These are phyloP conservation scores for Ascaphus truei DNA, from an alignment of 2,113 vertebrate species.

Conservation along the genomic window DNA sequence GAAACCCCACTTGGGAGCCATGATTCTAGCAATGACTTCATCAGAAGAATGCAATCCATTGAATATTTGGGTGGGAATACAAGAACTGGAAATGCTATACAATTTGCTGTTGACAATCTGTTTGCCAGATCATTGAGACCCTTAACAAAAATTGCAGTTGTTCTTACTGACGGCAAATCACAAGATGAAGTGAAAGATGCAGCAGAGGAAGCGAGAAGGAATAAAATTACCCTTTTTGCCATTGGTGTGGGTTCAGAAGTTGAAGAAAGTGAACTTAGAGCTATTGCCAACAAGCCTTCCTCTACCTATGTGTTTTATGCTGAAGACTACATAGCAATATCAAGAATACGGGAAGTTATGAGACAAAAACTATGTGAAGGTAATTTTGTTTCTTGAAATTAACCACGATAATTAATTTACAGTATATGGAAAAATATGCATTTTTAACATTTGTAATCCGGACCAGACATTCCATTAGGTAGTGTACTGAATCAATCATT, in stretches of 20 bases:
- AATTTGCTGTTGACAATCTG: slow-evolving; percentile 84
- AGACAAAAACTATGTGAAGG: slow-evolving; percentile 97
- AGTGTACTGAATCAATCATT: too few species aligned
- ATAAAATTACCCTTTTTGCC: slow-evolving; percentile 87
- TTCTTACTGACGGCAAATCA: slow-evolving; percentile 93
- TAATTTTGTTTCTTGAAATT: too few species aligned
- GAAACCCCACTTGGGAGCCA: slow-evolving; percentile 86
- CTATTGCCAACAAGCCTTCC: slow-evolving; percentile 90
- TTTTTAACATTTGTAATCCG: neutral
- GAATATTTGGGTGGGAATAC: slow-evolving; percentile 94
- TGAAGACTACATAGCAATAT: slow-evolving; percentile 92
- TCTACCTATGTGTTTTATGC: slow-evolving; percentile 93
- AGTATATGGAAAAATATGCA: neutral
- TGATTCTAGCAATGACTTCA: slow-evolving; percentile 68
- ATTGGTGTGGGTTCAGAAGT: slow-evolving; percentile 90
- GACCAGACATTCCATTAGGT: too few species aligned
- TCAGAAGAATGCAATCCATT: slow-evolving; percentile 79
- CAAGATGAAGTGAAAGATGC: slow-evolving; percentile 88
- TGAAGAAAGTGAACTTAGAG: slow-evolving; percentile 79
- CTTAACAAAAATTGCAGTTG: slow-evolving; percentile 88
- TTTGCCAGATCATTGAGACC: slow-evolving; percentile 88
- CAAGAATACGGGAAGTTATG: slow-evolving; percentile 92
- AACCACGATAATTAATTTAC: neutral
- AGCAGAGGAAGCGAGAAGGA: slow-evolving; percentile 87
- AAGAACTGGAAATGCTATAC: slow-evolving; percentile 86